Conservation (phyloP, 2,888 invertebrate genomes). For the Aporophyla lueneburgensis region DNA sequence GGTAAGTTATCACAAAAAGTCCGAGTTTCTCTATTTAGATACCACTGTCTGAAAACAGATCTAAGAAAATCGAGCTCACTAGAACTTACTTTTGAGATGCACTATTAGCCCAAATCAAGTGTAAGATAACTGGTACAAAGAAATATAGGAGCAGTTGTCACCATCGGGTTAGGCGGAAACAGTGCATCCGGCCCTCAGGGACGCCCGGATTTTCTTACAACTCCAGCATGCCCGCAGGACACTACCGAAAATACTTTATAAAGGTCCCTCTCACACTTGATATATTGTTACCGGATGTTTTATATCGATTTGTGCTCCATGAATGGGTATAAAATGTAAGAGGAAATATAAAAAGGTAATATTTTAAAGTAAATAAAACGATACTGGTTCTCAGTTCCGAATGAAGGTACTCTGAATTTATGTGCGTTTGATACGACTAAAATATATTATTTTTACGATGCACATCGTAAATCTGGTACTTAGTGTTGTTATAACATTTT, state of each 20-base stretch:
- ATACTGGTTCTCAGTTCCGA: constrained; percentile 35
- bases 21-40: not conserved
- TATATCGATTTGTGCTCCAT: constrained; percentile 80
- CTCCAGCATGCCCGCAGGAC: constrained; percentile 80
- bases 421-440: constrained; percentile 55
- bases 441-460: constrained; percentile 58
- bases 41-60: not conserved
- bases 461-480: constrained; percentile 60
- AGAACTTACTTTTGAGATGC: constrained; percentile 7
- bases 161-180: constrained; percentile 76
- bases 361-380: constrained; percentile 64
- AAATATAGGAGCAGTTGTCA: constrained; percentile 74
- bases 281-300: constrained; percentile 83
- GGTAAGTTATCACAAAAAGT: not conserved
- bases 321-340: constrained; percentile 71
- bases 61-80: not conserved
- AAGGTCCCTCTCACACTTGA: constrained; percentile 78
- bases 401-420: constrained; percentile 44
- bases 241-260: constrained; percentile 81
- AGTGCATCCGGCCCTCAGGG: constrained; percentile 77
- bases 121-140: constrained; percentile 55
- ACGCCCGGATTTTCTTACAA: constrained; percentile 77
- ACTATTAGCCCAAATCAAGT: constrained; percentile 52
- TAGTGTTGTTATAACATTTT: constrained; percentile 59
- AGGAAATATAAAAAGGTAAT: constrained; percentile 65